Evolutionary conservation across 1,140 invertebrate species (phyloP).

Genomic region (Cherax quadricarinatus): DNA sequence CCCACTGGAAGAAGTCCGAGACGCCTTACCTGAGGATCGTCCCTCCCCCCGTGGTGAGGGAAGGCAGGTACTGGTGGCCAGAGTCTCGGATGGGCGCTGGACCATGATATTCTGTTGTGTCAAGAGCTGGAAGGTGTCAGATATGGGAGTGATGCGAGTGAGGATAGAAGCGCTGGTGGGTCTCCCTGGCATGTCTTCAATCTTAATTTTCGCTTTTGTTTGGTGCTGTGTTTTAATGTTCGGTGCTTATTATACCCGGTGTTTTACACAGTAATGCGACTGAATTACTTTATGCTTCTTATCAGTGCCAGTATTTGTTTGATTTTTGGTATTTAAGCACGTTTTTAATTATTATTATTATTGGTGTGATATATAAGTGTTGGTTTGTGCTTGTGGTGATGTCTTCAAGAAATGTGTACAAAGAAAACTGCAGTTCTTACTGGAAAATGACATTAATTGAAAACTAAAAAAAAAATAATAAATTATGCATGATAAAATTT

Average conservation of each 20-base stretch:
- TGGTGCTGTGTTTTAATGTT: not conserved
- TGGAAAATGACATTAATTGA: too few relatives aligned
- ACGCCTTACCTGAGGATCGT: conserved; percentile 56
- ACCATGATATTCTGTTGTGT: conserved; percentile 59
- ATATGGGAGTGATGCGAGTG: conserved; percentile 61
- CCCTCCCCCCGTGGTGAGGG: conserved; percentile 27
- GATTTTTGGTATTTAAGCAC: too few relatives aligned
- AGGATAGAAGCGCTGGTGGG: conserved; percentile 57
- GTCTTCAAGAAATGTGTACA: too few relatives aligned
- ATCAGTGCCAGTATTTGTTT: too few relatives aligned
- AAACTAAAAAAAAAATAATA: too few relatives aligned
- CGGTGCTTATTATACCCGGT: not conserved
- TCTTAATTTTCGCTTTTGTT: not conserved
- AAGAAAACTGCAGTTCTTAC: too few relatives aligned
- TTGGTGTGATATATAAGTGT: too few relatives aligned
- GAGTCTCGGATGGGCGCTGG: conserved; percentile 50
- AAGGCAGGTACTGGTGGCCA: not conserved
- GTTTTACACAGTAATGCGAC: not conserved
- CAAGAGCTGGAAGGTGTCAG: conserved; percentile 52
- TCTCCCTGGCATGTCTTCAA: not conserved
- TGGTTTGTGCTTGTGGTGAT: too few relatives aligned
- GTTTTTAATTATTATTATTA: too few relatives aligned
- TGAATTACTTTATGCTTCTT: too few relatives aligned
- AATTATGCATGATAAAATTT: too few relatives aligned
- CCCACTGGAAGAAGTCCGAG: conserved; percentile 39